Percentiles rank a stretch among this genome's conserved stretches.
phyloP scores from a whole-genome alignment of 1,140 invertebrate species.

The Micrasema minimum region DNA sequence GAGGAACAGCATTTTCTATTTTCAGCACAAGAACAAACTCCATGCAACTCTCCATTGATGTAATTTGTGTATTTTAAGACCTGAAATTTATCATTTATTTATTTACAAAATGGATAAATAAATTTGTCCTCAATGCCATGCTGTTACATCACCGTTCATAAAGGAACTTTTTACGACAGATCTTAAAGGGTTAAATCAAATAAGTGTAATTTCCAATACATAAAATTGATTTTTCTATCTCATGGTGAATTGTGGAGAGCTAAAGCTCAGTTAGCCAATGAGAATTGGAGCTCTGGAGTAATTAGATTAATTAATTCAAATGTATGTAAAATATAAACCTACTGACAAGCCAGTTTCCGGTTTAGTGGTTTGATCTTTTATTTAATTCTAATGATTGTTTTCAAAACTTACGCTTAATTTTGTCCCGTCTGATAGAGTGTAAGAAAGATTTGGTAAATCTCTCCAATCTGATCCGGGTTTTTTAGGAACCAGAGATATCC shows the following conservation, averaged over 20 bases:
- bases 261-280: too few relatives aligned
- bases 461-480: constrained; percentile 86
- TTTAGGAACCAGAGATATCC: constrained; percentile 82
- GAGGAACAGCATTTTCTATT: constrained; percentile 74
- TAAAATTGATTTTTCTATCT: too few relatives aligned
- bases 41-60: constrained; percentile 60
- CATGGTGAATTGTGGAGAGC: too few relatives aligned
- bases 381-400: not conserved
- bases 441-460: constrained; percentile 83
- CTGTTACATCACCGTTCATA: not conserved
- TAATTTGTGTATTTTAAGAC: constrained; percentile 22
- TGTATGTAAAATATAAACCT: too few relatives aligned
- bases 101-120: not conserved
- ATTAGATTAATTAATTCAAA: too few relatives aligned
- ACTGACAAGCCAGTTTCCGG: too few relatives aligned
- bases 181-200: too few relatives aligned
- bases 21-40: constrained; percentile 84
- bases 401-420: constrained; percentile 60
- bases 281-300: too few relatives aligned
- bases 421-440: constrained; percentile 77
- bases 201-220: too few relatives aligned
- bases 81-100: too few relatives aligned
- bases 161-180: not conserved
- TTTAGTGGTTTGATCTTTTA: too few relatives aligned
- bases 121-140: not conserved